Evolutionary conservation across 2,797 vertebrate species (phyloP).

Genomic region (Remorina albescens): DNA sequence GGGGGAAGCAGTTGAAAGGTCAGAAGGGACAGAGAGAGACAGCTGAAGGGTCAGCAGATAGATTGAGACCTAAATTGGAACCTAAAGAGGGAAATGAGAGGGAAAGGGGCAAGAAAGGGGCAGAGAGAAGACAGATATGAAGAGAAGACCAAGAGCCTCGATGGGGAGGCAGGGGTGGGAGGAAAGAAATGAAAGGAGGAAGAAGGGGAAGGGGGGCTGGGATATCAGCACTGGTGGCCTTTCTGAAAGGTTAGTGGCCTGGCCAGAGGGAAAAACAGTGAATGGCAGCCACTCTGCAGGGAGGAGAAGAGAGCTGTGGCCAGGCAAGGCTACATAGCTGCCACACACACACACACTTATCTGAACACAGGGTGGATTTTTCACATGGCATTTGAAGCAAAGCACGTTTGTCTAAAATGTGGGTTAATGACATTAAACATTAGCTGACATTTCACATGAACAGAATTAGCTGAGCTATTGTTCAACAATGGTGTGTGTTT

Average conservation of each 20-base stretch:
- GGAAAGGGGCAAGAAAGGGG: neutral
- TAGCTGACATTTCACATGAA: constrained; percentile 59
- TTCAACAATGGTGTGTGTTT: neutral
- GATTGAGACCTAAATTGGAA: constrained; percentile 21
- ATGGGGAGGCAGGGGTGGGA: neutral
- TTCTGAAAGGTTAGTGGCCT: constrained; percentile 63
- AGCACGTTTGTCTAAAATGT: constrained; percentile 30
- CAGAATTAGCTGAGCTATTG: constrained; percentile 16
- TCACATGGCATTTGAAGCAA: constrained; percentile 59
- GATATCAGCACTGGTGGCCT: constrained; percentile 41
- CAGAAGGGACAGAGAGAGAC: constrained; percentile 16
- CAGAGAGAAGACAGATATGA: constrained; percentile 7
- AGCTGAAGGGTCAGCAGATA: neutral
- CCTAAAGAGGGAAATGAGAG: constrained; percentile 25
- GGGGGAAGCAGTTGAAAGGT: constrained; percentile 7
- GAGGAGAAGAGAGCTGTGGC: constrained; percentile 25
- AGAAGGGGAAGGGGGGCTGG: neutral
- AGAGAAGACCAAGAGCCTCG: neutral
- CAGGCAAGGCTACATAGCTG: constrained; percentile 4
- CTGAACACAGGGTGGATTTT: constrained; percentile 27
- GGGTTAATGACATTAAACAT: constrained; percentile 64
- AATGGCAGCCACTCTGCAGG: constrained; percentile 52
- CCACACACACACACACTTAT: constrained; percentile 31
- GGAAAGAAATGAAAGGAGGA: neutral
- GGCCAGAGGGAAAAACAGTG: constrained; percentile 38